phyloP scores from a whole-genome alignment of 2,888 invertebrate species.

The Sabellastarte sp. region DNA sequence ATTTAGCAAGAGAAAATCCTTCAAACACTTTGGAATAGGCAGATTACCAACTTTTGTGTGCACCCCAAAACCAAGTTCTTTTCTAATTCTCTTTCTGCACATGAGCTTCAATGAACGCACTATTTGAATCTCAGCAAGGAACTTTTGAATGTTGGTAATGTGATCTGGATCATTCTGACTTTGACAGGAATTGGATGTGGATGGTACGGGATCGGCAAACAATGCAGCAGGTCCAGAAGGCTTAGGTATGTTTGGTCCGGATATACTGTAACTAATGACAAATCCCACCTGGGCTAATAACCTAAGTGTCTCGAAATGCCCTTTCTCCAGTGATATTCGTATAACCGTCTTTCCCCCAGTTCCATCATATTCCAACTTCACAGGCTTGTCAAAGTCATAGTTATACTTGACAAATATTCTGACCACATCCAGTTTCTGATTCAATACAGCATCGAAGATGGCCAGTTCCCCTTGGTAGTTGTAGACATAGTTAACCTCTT shows the following conservation, averaged over 20 bases:
- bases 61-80: constrained; percentile 50
- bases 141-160: constrained; percentile 43
- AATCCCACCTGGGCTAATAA: constrained; percentile 51
- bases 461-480: constrained; percentile 58
- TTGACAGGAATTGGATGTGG: not conserved
- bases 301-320: constrained; percentile 53
- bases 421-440: constrained; percentile 54
- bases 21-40: constrained; percentile 50
- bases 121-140: constrained; percentile 45
- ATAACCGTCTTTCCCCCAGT: constrained; percentile 34
- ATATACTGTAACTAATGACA: constrained; percentile 25
- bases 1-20: constrained; percentile 52
- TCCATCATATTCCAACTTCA: constrained; percentile 54
- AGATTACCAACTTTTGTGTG: constrained; percentile 44
- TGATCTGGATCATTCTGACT: constrained; percentile 33
- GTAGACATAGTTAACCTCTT: constrained; percentile 53
- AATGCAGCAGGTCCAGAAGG: not conserved
- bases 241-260: no score
- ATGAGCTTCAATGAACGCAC: constrained; percentile 53
- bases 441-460: constrained; percentile 53
- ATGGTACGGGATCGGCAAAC: not conserved
- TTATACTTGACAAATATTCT: constrained; percentile 53
- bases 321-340: constrained; percentile 52
- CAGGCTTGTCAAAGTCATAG: constrained; percentile 55
- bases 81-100: constrained; percentile 52